These are phyloP conservation scores for Hemistola chrysoprasaria DNA, from an alignment of 2,888 invertebrate genomes.

Conservation along the genomic window DNA sequence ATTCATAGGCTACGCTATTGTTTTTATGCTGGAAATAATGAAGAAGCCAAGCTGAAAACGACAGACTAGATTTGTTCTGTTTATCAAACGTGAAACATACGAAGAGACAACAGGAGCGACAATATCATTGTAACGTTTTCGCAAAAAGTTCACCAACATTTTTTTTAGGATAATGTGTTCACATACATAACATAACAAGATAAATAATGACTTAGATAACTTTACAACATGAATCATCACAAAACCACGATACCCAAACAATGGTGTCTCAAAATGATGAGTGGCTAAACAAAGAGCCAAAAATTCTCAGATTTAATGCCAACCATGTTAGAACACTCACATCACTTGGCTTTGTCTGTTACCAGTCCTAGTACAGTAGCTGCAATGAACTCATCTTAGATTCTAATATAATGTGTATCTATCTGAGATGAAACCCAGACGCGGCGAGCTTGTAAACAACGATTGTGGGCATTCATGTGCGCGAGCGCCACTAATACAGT, in stretches of 20 bases:
- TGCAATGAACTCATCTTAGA: constrained; percentile 7
- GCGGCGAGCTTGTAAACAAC: constrained; percentile 11
- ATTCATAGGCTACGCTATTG: no score
- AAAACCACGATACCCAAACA: constrained; percentile 7
- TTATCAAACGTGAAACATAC: no score
- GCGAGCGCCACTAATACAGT: no score
- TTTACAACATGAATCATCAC: constrained; percentile 10
- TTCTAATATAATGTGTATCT: constrained; percentile 6
- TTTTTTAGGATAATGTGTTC: no score
- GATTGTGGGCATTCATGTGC: background rate
- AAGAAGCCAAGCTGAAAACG: no score
- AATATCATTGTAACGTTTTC: no score
- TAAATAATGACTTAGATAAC: no score
- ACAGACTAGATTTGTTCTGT: no score
- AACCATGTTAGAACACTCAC: constrained; percentile 10
- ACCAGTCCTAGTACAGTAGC: background rate
- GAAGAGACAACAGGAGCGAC: no score
- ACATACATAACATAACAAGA: no score
- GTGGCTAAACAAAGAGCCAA: constrained; percentile 12
- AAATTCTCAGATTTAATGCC: constrained; percentile 11
- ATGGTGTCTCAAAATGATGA: constrained; percentile 11
- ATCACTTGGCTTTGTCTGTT: constrained; percentile 12
- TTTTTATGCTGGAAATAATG: no score
- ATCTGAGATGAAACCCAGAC: constrained; percentile 14
- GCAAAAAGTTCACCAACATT: no score